phyloP scores from a whole-genome alignment of 2,113 vertebrate species.

The Entomyzon cyanotis region DNA sequence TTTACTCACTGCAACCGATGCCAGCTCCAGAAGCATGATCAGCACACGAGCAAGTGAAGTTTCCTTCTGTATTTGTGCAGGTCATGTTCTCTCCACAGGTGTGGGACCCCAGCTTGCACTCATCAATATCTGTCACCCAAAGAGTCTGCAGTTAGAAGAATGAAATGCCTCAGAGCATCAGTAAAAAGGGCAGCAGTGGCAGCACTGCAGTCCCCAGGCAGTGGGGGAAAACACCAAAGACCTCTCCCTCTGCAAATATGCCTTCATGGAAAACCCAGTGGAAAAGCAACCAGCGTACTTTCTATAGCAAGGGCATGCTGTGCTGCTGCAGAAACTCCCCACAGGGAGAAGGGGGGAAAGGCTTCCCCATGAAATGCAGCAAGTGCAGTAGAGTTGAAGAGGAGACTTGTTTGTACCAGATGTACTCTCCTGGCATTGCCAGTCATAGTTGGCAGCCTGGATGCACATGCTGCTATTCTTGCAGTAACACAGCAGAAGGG shows the following conservation, averaged over 20 bases:
- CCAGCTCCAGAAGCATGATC: slow-evolving; percentile 57
- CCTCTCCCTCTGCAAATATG: background rate
- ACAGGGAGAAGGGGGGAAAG: background rate
- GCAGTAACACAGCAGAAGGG: background rate
- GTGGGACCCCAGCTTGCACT: slow-evolving; percentile 73
- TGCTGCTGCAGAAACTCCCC: background rate
- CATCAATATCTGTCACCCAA: slow-evolving; percentile 80
- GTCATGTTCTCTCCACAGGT: slow-evolving; percentile 72
- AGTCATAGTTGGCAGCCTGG: background rate
- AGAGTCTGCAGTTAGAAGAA: slow-evolving; percentile 57
- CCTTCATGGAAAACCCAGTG: background rate
- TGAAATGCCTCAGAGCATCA: background rate
- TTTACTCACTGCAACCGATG: slow-evolving; percentile 69
- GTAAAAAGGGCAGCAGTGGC: background rate
- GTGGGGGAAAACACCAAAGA: background rate
- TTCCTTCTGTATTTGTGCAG: slow-evolving; percentile 78
- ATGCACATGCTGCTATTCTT: background rate
- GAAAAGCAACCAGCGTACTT: background rate
- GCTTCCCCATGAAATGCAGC: background rate
- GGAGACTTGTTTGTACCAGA: background rate
- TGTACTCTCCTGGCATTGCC: background rate
- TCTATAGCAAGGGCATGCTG: background rate
- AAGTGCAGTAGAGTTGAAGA: background rate
- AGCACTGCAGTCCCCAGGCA: background rate
- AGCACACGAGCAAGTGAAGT: slow-evolving; percentile 70